Evolutionary conservation across 2,113 vertebrate species (phyloP).

Genomic region (Sebastes fasciatus): DNA sequence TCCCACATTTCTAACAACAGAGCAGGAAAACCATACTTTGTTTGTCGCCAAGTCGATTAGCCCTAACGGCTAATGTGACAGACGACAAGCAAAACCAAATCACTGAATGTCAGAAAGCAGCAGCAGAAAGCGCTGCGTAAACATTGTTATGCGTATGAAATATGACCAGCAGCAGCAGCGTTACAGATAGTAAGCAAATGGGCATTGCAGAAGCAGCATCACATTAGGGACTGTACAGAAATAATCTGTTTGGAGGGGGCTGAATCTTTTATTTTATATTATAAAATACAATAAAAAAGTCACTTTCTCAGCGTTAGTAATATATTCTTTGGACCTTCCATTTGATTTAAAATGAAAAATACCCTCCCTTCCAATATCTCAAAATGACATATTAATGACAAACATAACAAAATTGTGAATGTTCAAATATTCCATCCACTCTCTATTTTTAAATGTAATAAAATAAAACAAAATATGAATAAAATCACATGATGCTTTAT

Average conservation of each 20-base stretch:
- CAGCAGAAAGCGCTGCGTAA: neutral
- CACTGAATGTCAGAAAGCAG: constrained; percentile 1
- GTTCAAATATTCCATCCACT: neutral
- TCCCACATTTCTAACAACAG: neutral
- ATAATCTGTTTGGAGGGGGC: neutral
- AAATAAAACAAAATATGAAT: too few relatives aligned
- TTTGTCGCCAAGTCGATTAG: constrained; percentile 11
- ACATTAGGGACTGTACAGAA: neutral
- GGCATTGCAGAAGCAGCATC: neutral
- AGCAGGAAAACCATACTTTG: neutral
- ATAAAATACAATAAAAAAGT: too few relatives aligned
- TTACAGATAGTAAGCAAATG: neutral
- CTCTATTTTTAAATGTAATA: neutral
- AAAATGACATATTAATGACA: neutral
- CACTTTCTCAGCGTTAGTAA: neutral
- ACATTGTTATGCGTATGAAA: constrained; percentile 1
- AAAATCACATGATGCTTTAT: neutral
- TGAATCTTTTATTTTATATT: neutral
- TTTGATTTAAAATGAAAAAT: neutral
- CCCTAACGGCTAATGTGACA: constrained; percentile 23
- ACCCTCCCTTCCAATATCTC: neutral
- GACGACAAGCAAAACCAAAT: constrained; percentile 18
- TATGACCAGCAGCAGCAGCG: neutral
- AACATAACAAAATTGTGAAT: neutral
- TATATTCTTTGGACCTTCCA: neutral